Evolutionary conservation across 1,140 invertebrate species (phyloP).

Genomic region (Zaprionus tsacasi): DNA sequence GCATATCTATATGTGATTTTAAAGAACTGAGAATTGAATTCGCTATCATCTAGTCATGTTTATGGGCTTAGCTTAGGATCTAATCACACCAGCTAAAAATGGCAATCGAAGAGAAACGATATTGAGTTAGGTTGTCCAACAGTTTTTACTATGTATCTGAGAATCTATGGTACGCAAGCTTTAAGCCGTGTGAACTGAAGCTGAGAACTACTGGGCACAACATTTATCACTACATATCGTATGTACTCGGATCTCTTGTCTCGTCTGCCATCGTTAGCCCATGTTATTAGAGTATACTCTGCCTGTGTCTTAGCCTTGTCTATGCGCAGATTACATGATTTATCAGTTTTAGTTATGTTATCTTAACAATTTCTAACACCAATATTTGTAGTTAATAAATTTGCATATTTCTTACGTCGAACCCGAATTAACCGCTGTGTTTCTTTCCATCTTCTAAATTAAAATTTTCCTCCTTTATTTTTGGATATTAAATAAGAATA

Average conservation of each 20-base stretch:
- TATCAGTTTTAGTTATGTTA: conserved; percentile 27
- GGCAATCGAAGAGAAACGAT: conserved; percentile 5
- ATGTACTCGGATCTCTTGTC: conserved; percentile 1
- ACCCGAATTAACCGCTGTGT: conserved; percentile 52
- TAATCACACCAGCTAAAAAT: conserved; percentile 26
- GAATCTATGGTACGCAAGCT: conserved; percentile 12
- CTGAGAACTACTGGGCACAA: conserved; percentile 10
- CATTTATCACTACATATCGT: conserved; percentile 19
- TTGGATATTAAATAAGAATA: conserved; percentile 85
- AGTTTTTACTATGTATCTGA: conserved; percentile 4
- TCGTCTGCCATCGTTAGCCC: conserved; percentile 13
- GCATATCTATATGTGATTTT: background rate
- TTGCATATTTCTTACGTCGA: conserved; percentile 49
- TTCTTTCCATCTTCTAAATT: conserved; percentile 58
- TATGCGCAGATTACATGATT: conserved; percentile 40
- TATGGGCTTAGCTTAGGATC: conserved; percentile 20
- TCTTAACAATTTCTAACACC: conserved; percentile 73
- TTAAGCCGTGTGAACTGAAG: conserved; percentile 16
- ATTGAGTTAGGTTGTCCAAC: background rate
- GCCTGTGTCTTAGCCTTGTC: conserved; percentile 17
- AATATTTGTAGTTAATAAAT: conserved; percentile 72
- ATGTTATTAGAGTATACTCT: conserved; percentile 28
- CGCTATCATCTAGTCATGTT: conserved; percentile 35
- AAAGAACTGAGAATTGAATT: conserved; percentile 34
- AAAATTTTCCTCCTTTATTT: conserved; percentile 62